Base-by-base conservation (phyloP, 2,888 invertebrate species). In the Atrina japonica region DNA sequence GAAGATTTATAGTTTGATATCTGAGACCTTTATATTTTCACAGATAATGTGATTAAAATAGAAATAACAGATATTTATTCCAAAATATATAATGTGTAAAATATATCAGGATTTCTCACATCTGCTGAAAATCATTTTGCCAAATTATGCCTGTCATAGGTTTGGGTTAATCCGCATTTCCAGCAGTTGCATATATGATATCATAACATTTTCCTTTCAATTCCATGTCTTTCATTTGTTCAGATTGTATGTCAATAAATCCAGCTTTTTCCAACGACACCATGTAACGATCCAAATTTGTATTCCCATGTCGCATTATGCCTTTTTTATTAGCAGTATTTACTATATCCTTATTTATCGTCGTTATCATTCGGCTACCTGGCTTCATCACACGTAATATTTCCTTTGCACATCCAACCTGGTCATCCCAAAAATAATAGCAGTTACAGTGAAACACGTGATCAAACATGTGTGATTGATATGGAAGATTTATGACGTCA, bases 401-500 rank as follows among this genome's bases (percentile, higher is more conserved):
- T 65, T 88, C 88, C 45, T 59, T 41, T 18, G 75, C 66, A 5
- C 77, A 78, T 0, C 25, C 41, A 21, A 77, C 61, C 68, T 82
- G 65, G 55, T 83, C 78, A 3, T 81, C 78, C 88, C 88, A 88
- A 72, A 86, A 88, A 72, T 87, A 86, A 79, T 81, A 88, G 66
- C 82, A 83, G 73, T 88, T 87, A 25, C 73, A 73, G 70, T 88
- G 88, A 69, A 85, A 88, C 35, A 85, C 81, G 11, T 80, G 64
- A 52, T 88, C 82, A 76, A 88, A 85, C 5, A 47, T 76, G 66
- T 83, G 76, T 7, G 76, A 70, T 29, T 80, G 66, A 30, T 59
- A 77, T 2, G 87, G 86, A 47, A 88, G 72, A 16, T 81, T 52
- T n/a, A 61, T 56, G 2, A 85, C 86, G 53, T 70, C 68, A 2